phyloP scores from a whole-genome alignment of 2,797 vertebrate genomes.

The Enteromius anoplus region DNA sequence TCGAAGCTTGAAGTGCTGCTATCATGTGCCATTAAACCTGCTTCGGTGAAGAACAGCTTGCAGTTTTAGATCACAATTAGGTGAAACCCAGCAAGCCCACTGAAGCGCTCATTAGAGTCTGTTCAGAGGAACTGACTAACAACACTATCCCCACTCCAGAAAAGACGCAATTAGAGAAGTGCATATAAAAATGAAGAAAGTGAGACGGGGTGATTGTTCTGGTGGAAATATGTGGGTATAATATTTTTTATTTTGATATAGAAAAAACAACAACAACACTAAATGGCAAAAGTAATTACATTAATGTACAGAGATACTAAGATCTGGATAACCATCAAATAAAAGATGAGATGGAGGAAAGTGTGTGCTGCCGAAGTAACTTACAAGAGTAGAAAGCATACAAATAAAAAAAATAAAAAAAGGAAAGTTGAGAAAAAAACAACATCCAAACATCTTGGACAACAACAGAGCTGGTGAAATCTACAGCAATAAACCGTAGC shows the following conservation, averaged over 20 bases:
- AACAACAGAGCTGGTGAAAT: slow-evolving; percentile 15
- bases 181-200: background rate
- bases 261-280: background rate
- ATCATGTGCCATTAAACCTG: slow-evolving; percentile 26
- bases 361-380: background rate
- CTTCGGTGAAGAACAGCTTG: background rate
- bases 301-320: background rate
- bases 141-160: slow-evolving; percentile 10
- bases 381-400: background rate
- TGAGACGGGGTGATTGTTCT: background rate
- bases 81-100: slow-evolving; percentile 31
- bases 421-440: background rate
- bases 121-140: slow-evolving; percentile 32
- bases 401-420: background rate
- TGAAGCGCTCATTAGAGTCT: slow-evolving; percentile 50
- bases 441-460: background rate
- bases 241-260: background rate
- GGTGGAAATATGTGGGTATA: background rate
- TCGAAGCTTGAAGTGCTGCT: slow-evolving; percentile 15
- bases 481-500: background rate
- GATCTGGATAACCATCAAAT: background rate
- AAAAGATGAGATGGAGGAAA: background rate
- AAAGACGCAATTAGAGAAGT: slow-evolving; percentile 37
- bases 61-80: slow-evolving; percentile 45
- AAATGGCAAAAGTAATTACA: background rate